Percentiles rank a stretch among this genome's conserved stretches.
Conservation (phyloP, 2,888 invertebrate genomes). For the Dusona sp. region DNA sequence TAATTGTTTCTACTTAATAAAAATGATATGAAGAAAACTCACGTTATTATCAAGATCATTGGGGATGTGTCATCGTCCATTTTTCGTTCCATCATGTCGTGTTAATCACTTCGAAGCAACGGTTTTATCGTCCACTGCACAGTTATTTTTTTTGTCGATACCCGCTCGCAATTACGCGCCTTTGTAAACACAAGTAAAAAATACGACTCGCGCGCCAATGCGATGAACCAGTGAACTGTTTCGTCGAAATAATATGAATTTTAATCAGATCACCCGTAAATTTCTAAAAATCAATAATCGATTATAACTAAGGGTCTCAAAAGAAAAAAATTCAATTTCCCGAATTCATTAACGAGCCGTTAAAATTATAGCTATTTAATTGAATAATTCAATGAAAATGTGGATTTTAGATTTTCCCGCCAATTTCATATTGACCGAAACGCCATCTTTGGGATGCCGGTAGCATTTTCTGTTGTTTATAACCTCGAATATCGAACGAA, state of each 20-base stretch:
- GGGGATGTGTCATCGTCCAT: background rate
- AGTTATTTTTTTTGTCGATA: background rate
- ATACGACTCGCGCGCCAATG: background rate
- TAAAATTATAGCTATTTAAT: background rate
- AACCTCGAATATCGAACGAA: slow-evolving; percentile 45
- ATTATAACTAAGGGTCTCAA: background rate
- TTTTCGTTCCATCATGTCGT: background rate
- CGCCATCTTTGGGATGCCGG: slow-evolving; percentile 23
- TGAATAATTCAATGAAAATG: background rate
- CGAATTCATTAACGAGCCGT: background rate
- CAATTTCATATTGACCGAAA: background rate
- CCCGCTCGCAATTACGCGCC: background rate
- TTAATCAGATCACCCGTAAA: background rate
- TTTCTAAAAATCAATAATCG: background rate
- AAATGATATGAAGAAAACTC: slow-evolving; percentile 20
- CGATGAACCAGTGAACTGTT: background rate
- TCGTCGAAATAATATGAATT: no score
- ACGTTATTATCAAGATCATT: background rate
- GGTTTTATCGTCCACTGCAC: background rate
- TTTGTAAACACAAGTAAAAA: background rate
- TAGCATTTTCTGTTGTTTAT: slow-evolving; percentile 16
- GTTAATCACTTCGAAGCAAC: background rate
- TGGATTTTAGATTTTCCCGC: background rate
- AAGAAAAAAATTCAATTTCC: background rate
- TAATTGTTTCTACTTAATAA: slow-evolving; percentile 63